Evolutionary conservation across 2,888 invertebrate species (phyloP), one percentile per base, ranked within the genome.

Genomic region (Drosophila anomelani): DNA sequence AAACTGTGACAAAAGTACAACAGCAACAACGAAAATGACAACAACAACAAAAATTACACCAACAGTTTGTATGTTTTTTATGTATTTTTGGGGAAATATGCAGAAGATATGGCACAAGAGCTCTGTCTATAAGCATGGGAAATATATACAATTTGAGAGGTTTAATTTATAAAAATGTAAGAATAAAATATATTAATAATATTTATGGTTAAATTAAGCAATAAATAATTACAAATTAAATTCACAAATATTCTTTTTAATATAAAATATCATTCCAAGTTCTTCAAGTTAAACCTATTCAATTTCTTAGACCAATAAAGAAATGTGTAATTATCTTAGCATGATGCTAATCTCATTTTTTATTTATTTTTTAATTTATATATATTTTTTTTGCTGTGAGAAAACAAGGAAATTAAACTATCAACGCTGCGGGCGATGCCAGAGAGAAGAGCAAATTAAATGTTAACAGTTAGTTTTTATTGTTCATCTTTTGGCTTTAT

Each of bases 381-480:
- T 20, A 20, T 20, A 1, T 9, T 49, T 36, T 23, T 44, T 39
- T 39, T 41, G 26, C 26, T 38, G 13, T 17, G 20, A 23, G n/a
- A 51, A 66, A 7, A 51, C 29, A 43, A 26, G 41, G n/a, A 51
- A 43, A 66, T 44, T 66, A 6, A 44, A 44, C 51, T 51, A 44
- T 67, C 23, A 15, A 29, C 15, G 36, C 67, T 29, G 43, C 36
- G 29, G 43, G 64, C 51, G 36, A 8, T 34, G 46, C 26, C 44
- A 39, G 46, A 34, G n/a, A 32, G 44, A 9, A 9, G 43, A 32
- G 66, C 56, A 51, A 81, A 66, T 81, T 67, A 79, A 77, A 88
- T 75, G 72, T 77, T 63, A 75, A 67, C 83, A 77, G 86, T 82
- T 82, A 62, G 75, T 77, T 88, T 88, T 81, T 80, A 82, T 85